phyloP scores from a whole-genome alignment of 2,113 vertebrate genomes.

The Nannobrachium achirus region DNA sequence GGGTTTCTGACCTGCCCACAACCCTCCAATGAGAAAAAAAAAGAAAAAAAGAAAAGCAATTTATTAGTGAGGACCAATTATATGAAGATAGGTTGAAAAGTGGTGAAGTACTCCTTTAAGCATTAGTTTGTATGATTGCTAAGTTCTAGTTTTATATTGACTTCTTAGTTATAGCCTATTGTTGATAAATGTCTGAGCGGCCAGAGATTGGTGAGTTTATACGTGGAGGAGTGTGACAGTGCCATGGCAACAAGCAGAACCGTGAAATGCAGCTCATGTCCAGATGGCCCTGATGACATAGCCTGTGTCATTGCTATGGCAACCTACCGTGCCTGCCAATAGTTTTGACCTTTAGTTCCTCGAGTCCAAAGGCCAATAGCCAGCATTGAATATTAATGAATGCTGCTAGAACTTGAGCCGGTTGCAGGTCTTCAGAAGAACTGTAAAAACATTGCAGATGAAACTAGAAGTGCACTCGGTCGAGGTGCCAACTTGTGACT shows the following conservation, averaged over 20 bases:
- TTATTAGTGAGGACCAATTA: too few species aligned
- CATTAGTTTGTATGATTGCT: slow-evolving; percentile 19
- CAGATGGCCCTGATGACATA: slow-evolving; percentile 32
- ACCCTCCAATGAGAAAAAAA: too few species aligned
- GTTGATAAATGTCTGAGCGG: slow-evolving; percentile 12
- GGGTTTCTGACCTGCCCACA: too few species aligned
- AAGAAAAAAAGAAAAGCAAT: too few species aligned
- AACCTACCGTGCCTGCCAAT: slow-evolving; percentile 40
- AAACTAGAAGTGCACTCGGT: too few species aligned
- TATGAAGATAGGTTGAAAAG: too few species aligned
- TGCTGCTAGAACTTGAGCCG: too few species aligned
- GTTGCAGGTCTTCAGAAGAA: too few species aligned
- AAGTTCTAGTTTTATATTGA: slow-evolving; percentile 18
- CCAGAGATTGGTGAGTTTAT: slow-evolving; percentile 27
- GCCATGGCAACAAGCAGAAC: slow-evolving; percentile 8
- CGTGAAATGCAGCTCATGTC: slow-evolving; percentile 44
- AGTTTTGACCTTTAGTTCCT: slow-evolving; percentile 27
- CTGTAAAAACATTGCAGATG: too few species aligned
- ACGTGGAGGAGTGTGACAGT: slow-evolving; percentile 28
- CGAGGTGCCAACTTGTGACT: too few species aligned
- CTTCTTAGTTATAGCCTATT: not conserved
- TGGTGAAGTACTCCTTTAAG: too few species aligned
- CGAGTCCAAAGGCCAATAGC: slow-evolving; percentile 9
- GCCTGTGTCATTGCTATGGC: slow-evolving; percentile 11
- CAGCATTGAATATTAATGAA: too few species aligned